phyloP scores from a whole-genome alignment of 2,888 invertebrate species.

The Exephanes ischioxanthus region DNA sequence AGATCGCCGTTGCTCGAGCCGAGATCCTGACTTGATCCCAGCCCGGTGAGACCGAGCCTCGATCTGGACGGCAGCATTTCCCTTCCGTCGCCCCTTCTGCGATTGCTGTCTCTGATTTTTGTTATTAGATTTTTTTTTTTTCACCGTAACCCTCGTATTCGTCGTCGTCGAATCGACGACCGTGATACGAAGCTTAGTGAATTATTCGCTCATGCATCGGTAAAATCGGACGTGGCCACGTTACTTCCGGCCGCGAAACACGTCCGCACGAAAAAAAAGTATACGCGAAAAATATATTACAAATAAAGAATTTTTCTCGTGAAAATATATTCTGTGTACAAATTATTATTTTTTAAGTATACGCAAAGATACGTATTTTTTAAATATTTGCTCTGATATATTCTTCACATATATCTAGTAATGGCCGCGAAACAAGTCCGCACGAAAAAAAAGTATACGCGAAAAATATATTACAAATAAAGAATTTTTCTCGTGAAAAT shows the following conservation, averaged over 20 bases:
- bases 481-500: not conserved
- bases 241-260: not conserved
- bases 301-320: not conserved
- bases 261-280: not conserved
- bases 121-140: slow-evolving; percentile 49
- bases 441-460: not conserved
- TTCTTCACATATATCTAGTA: not conserved
- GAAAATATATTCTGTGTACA: not conserved
- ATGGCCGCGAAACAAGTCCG: not conserved
- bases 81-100: slow-evolving; percentile 91
- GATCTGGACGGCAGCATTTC: slow-evolving; percentile 93
- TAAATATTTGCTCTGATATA: not conserved
- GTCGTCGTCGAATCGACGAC: slow-evolving; percentile 56
- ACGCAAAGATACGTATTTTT: not conserved
- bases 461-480: not conserved
- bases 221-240: not conserved
- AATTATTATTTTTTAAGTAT: not conserved
- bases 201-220: not conserved
- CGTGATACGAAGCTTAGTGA: not conserved
- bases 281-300: not conserved
- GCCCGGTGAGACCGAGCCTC: slow-evolving; percentile 89
- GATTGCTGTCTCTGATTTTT: slow-evolving; percentile 86
- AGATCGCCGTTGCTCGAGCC: slow-evolving; percentile 89
- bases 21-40: slow-evolving; percentile 85
- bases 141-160: not conserved